Evolutionary conservation across 2,113 vertebrate species (phyloP).

Genomic region (Neolamprologus fasciatus): DNA sequence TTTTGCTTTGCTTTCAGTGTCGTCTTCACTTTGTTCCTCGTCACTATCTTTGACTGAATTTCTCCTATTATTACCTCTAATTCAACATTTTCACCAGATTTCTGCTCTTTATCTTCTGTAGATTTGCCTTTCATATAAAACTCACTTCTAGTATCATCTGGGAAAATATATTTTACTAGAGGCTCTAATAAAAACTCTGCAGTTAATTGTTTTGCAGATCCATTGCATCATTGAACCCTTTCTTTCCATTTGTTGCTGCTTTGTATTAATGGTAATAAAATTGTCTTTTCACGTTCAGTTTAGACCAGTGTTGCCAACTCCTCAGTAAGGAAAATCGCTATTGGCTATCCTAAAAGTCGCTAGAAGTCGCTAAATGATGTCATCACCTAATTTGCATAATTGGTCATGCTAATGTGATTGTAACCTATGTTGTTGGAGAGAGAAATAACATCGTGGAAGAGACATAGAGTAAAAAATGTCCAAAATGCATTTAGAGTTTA

Average conservation of each 20-base stretch:
- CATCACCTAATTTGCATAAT: too few species aligned
- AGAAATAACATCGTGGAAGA: too few species aligned
- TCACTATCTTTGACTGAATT: not conserved
- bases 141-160: not conserved
- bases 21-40: not conserved
- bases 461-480: too few species aligned
- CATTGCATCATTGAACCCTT: not conserved
- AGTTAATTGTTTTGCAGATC: not conserved
- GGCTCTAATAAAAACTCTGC: not conserved
- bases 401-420: too few species aligned
- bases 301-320: not conserved
- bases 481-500: fast-evolving
- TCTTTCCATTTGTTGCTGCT: not conserved
- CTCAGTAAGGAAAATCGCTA: too few species aligned
- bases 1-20: not conserved
- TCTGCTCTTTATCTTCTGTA: not conserved
- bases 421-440: too few species aligned
- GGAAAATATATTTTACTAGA: not conserved
- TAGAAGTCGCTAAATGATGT: too few species aligned
- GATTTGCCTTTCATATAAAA: not conserved
- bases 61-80: not conserved
- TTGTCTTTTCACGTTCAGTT: not conserved
- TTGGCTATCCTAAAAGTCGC: too few species aligned
- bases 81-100: not conserved
- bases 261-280: not conserved